These are phyloP conservation scores for Picathartes gymnocephalus DNA, from an alignment of 2,113 vertebrate species.

Conservation along the genomic window DNA sequence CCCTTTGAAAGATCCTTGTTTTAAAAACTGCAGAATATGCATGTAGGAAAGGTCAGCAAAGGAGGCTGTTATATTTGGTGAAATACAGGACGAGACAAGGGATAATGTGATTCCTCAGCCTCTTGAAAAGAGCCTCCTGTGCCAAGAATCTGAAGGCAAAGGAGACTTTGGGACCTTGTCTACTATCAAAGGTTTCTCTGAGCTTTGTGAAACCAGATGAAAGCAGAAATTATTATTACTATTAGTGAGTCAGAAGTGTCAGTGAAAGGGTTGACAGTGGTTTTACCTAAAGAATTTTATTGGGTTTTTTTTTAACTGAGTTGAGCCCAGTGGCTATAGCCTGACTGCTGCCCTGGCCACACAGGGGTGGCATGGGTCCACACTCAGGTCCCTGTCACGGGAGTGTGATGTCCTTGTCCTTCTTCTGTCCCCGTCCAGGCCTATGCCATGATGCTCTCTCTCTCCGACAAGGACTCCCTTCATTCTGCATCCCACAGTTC, in stretches of 20 bases:
- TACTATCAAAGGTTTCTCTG: conserved; percentile 10
- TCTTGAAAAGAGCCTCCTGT: not conserved
- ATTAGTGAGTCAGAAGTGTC: not conserved
- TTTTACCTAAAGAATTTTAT: not conserved
- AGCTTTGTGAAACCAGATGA: conserved; percentile 26
- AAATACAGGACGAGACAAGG: conserved; percentile 13
- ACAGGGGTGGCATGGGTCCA: not conserved
- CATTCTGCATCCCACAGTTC: conserved; percentile 84
- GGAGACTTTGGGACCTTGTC: not conserved
- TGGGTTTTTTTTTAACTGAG: not conserved
- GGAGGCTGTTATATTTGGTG: not conserved
- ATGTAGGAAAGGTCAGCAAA: not conserved
- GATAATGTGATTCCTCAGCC: not conserved
- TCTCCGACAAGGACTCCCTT: conserved; percentile 94
- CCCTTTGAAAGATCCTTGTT: not conserved
- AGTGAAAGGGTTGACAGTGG: conserved; percentile 15
- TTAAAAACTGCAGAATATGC: not conserved
- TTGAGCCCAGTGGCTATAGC: not conserved
- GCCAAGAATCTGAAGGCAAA: conserved; percentile 29
- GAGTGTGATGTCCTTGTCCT: not conserved
- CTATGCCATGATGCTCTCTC: conserved; percentile 97
- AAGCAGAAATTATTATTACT: conserved; percentile 2
- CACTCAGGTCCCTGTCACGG: accelerated
- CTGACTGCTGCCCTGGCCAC: not conserved
- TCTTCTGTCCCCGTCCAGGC: conserved; percentile 72